Conservation (phyloP, 2,113 vertebrate species). For the Melanostigma gelatinosum region DNA sequence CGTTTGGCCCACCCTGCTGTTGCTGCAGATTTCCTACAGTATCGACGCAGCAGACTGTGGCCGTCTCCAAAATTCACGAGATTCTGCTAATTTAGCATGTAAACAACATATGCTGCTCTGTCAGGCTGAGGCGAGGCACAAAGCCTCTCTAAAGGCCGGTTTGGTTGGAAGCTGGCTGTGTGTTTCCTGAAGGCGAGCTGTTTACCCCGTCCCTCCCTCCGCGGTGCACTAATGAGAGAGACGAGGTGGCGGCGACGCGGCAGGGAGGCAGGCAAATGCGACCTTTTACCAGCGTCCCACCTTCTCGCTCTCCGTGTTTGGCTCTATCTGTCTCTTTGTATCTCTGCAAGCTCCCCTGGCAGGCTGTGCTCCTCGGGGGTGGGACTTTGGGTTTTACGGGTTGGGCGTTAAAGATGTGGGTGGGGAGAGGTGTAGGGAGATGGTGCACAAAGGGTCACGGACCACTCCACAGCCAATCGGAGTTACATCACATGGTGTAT, state of each 20-base stretch:
- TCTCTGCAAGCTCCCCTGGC: slow-evolving; percentile 11
- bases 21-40: slow-evolving; percentile 16
- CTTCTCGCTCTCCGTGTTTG: slow-evolving; percentile 11
- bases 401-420: slow-evolving; percentile 54
- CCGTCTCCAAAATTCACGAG: slow-evolving; percentile 25
- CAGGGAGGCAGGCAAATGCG: slow-evolving; percentile 40
- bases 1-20: slow-evolving; percentile 32
- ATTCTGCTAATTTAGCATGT: slow-evolving; percentile 56
- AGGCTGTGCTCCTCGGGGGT: background rate
- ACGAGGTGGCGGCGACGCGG: background rate
- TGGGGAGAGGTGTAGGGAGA: slow-evolving; percentile 24
- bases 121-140: slow-evolving; percentile 20
- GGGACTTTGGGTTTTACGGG: slow-evolving; percentile 25
- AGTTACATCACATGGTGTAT: slow-evolving; percentile 17
- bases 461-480: slow-evolving; percentile 25
- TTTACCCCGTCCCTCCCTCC: slow-evolving; percentile 38
- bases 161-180: slow-evolving; percentile 27
- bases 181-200: slow-evolving; percentile 45
- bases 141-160: slow-evolving; percentile 31
- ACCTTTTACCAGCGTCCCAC: slow-evolving; percentile 63
- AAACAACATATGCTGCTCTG: slow-evolving; percentile 58
- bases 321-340: slow-evolving; percentile 9
- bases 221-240: slow-evolving; percentile 64
- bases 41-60: slow-evolving; percentile 4
- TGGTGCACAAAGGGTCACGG: slow-evolving; percentile 51